A percentile compares a stretch with the other conserved stretches of the same genome.
Evolutionary conservation across 1,140 invertebrate genomes (phyloP).

Genomic region (Pararge aegeria): DNA sequence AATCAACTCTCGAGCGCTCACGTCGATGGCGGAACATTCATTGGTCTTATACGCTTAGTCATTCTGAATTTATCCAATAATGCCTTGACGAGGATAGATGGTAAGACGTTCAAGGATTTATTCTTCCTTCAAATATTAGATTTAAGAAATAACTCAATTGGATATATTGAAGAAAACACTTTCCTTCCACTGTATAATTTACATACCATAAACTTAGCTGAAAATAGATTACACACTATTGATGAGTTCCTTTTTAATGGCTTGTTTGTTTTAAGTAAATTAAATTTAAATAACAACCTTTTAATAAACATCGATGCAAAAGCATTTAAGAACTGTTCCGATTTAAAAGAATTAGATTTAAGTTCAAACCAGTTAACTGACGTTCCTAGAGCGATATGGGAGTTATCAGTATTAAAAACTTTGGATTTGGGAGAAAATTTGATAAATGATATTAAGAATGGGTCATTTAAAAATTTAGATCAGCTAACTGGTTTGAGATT

Average conservation of each 20-base stretch:
- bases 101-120: slow-evolving; percentile 92
- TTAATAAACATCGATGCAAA: slow-evolving; percentile 88
- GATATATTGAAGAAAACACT: slow-evolving; percentile 91
- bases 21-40: slow-evolving; percentile 90
- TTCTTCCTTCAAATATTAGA: slow-evolving; percentile 94
- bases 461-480: slow-evolving; percentile 90
- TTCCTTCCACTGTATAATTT: slow-evolving; percentile 93
- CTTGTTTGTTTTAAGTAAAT: slow-evolving; percentile 89
- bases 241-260: slow-evolving; percentile 92
- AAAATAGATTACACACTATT: slow-evolving; percentile 90
- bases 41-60: slow-evolving; percentile 90
- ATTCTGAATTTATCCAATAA: slow-evolving; percentile 94
- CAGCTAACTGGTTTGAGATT: slow-evolving; percentile 91
- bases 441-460: slow-evolving; percentile 89
- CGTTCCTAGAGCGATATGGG: slow-evolving; percentile 90
- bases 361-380: slow-evolving; percentile 90
- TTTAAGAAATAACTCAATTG: slow-evolving; percentile 92
- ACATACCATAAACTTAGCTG: slow-evolving; percentile 91
- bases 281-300: slow-evolving; percentile 92
- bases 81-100: slow-evolving; percentile 89
- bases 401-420: slow-evolving; percentile 90
- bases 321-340: slow-evolving; percentile 93
- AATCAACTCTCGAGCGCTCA: slow-evolving; percentile 92
- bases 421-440: slow-evolving; percentile 93
- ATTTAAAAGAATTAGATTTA: slow-evolving; percentile 93